Conservation (phyloP, 2,797 vertebrate genomes). For the Bradypodion pumilum region DNA sequence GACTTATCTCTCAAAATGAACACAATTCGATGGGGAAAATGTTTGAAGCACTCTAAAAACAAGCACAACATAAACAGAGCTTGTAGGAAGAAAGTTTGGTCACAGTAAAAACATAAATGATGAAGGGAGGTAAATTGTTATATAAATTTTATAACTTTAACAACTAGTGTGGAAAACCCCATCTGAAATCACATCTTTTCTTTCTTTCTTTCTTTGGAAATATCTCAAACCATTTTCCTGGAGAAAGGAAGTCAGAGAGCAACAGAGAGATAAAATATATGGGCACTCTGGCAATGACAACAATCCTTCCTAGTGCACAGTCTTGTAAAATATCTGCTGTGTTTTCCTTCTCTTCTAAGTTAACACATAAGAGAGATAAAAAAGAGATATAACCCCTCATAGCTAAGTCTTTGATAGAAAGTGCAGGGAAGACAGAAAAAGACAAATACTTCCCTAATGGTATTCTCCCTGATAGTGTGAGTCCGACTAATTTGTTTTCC, state of each 20-base stretch:
- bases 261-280: constrained; percentile 32
- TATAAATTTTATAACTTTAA: constrained; percentile 5
- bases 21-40: neutral
- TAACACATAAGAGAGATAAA: constrained; percentile 67
- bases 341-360: constrained; percentile 61
- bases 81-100: no score
- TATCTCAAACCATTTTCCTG: constrained; percentile 35
- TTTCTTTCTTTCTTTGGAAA: constrained; percentile 30
- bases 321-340: constrained; percentile 65
- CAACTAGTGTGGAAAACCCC: neutral
- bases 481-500: constrained; percentile 71
- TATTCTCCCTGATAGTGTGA: constrained; percentile 66
- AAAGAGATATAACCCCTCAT: constrained; percentile 57
- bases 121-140: neutral
- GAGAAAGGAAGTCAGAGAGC: constrained; percentile 35
- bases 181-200: neutral
- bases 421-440: constrained; percentile 64
- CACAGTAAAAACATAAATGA: neutral
- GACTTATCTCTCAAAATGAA: neutral
- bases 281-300: constrained; percentile 23
- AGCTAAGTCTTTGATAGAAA: constrained; percentile 68
- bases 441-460: constrained; percentile 70
- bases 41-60: neutral
- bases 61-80: neutral
- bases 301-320: constrained; percentile 49